Conservation (phyloP, 2,888 invertebrate genomes). For the Drosophila rellima region DNA sequence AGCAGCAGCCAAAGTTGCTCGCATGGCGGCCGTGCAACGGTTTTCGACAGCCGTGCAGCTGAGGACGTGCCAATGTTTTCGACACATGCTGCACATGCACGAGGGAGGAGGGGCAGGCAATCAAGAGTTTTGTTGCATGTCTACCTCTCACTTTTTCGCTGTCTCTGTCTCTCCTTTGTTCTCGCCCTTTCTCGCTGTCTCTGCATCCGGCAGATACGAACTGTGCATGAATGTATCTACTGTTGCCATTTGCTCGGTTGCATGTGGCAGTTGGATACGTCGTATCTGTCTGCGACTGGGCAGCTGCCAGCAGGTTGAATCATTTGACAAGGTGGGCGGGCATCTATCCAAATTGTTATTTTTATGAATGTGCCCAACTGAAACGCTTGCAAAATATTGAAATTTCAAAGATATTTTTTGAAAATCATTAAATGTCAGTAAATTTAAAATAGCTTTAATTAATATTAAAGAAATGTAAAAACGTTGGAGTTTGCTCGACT, state of each 20-base stretch:
- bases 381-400: constrained; percentile 2
- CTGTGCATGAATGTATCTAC: constrained; percentile 26
- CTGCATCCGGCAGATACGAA: constrained; percentile 22
- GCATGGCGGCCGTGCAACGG: constrained; percentile 81
- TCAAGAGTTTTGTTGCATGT: constrained; percentile 46
- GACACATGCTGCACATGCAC: constrained; percentile 74
- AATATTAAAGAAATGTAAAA: neutral
- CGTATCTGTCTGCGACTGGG: constrained; percentile 31
- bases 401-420: neutral
- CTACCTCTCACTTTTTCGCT: constrained; percentile 4
- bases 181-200: neutral
- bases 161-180: neutral
- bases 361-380: neutral
- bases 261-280: constrained; percentile 9
- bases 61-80: constrained; percentile 72
- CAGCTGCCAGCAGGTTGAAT: constrained; percentile 58
- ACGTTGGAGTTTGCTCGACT: neutral
- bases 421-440: neutral
- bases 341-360: constrained; percentile 1
- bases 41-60: constrained; percentile 71
- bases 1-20: constrained; percentile 47
- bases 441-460: neutral
- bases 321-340: constrained; percentile 41
- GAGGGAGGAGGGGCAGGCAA: constrained; percentile 27
- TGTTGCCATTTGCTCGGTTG: constrained; percentile 13